These are phyloP conservation scores for Spatulosminthurus flaviceps DNA, from an alignment of 2,888 invertebrate genomes.

Conservation along the genomic window DNA sequence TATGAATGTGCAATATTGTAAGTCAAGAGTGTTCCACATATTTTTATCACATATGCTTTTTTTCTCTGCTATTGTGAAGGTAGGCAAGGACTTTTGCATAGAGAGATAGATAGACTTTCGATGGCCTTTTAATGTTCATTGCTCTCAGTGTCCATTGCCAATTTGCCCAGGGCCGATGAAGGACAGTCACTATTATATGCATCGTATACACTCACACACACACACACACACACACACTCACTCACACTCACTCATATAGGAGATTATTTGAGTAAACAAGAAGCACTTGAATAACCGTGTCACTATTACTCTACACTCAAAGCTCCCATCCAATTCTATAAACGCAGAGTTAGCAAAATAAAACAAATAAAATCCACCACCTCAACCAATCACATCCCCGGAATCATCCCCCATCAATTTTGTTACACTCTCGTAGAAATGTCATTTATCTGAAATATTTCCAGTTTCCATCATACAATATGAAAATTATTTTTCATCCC, in stretches of 20 bases:
- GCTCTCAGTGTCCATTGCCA: conserved; percentile 48
- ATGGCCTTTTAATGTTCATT: conserved; percentile 62
- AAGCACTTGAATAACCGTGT: conserved; percentile 27
- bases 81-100: conserved; percentile 5
- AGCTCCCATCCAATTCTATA: not conserved
- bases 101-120: conserved; percentile 27
- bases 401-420: not conserved
- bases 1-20: conserved; percentile 14
- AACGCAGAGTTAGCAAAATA: not conserved
- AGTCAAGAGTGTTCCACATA: conserved; percentile 29
- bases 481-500: no score
- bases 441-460: no score
- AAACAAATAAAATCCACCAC: not conserved
- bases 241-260: conserved; percentile 24
- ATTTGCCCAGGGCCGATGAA: conserved; percentile 47
- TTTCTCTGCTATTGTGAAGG: conserved; percentile 23
- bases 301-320: not conserved
- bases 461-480: no score
- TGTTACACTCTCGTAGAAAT: not conserved
- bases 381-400: not conserved
- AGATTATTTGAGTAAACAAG: not conserved
- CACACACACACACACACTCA: conserved; percentile 55
- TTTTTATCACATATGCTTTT: conserved; percentile 27
- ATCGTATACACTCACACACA: conserved; percentile 15
- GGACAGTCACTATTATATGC: conserved; percentile 43